phyloP scores from a whole-genome alignment of 2,888 invertebrate genomes.

The Girardia tigrina region DNA sequence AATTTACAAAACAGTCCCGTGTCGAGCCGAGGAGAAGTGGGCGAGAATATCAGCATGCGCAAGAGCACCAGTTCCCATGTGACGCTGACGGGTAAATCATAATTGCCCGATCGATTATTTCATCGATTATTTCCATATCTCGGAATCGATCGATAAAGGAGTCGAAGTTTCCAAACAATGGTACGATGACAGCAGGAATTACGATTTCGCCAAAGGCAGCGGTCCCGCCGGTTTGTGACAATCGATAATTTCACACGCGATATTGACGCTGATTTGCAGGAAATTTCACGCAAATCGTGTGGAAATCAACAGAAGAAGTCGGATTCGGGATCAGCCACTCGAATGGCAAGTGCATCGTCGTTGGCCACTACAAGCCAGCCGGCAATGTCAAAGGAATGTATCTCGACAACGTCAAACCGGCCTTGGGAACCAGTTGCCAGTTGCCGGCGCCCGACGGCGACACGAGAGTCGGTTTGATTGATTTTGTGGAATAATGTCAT shows the following conservation, averaged over 20 bases:
- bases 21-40: conserved; percentile 35
- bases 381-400: conserved; percentile 31
- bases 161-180: conserved; percentile 34
- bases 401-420: conserved; percentile 25
- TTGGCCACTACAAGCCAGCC: conserved; percentile 30
- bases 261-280: conserved; percentile 8
- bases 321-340: conserved; percentile 30
- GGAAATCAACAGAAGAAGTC: conserved; percentile 31
- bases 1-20: conserved; percentile 32
- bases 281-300: conserved; percentile 34
- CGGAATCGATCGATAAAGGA: too few relatives aligned
- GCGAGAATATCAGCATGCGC: conserved; percentile 37
- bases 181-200: conserved; percentile 35
- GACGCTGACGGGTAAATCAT: conserved; percentile 30
- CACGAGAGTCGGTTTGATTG: too few relatives aligned
- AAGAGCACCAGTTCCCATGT: conserved; percentile 34
- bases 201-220: conserved; percentile 31
- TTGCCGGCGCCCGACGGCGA: too few relatives aligned
- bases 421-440: too few relatives aligned
- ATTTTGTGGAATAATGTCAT: too few relatives aligned
- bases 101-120: neutral
- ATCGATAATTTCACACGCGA: neutral
- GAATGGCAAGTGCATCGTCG: conserved; percentile 27
- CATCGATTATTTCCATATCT: too few relatives aligned
- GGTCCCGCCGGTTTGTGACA: conserved; percentile 33